These are phyloP conservation scores for Sebastes variabilis DNA, from an alignment of 2,797 vertebrate genomes.

Conservation along the genomic window DNA sequence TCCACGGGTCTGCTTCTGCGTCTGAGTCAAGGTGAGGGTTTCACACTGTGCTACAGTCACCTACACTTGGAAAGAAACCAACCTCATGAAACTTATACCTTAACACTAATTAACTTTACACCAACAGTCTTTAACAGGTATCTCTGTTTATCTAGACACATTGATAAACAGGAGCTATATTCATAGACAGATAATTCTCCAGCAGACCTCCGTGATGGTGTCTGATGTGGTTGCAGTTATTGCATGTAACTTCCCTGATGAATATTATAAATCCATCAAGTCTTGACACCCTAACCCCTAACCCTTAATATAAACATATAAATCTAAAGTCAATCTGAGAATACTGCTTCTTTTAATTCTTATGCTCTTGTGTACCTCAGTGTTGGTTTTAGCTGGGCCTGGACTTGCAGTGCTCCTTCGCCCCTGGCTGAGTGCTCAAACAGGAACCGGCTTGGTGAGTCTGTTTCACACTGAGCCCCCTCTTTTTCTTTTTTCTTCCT, in stretches of 20 bases:
- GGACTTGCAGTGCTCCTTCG: conserved; percentile 39
- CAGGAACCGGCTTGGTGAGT: conserved; percentile 51
- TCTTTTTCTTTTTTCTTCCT: conserved; percentile 45
- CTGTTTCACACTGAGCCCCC: conserved; percentile 45
- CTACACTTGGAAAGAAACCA: neutral
- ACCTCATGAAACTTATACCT: neutral
- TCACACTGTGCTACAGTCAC: neutral
- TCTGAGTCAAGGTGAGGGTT: neutral
- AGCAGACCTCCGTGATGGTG: neutral
- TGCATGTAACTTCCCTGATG: conserved; percentile 1
- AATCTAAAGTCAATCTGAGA: conserved; percentile 1
- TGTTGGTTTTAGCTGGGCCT: conserved; percentile 36
- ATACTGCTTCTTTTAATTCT: neutral
- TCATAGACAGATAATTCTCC: neutral
- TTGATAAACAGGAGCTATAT: neutral
- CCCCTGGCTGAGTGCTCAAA: conserved; percentile 46
- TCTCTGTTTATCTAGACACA: neutral
- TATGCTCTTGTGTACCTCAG: neutral
- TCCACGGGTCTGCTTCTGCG: neutral
- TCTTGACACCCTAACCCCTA: neutral
- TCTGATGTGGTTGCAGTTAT: conserved; percentile 13
- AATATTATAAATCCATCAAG: conserved; percentile 39
- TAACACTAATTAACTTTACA: neutral
- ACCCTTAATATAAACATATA: conserved; percentile 30
- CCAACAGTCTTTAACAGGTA: neutral